A percentile compares a stretch with the other conserved stretches of the same genome.
These are phyloP conservation scores for Furcifer pardalis DNA, from an alignment of 2,797 vertebrate genomes.

Conservation along the genomic window DNA sequence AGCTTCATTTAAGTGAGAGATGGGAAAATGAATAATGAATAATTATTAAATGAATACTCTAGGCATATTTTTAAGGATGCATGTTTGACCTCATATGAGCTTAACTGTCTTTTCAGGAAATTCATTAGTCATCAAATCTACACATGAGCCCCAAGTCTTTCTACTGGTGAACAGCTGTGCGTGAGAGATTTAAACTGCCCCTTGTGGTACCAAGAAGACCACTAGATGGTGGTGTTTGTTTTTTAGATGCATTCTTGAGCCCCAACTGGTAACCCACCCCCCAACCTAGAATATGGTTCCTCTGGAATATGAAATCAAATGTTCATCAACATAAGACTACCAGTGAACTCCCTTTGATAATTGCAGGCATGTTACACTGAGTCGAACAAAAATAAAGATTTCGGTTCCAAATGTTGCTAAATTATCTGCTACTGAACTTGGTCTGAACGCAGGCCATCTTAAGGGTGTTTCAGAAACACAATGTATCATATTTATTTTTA, in stretches of 20 bases:
- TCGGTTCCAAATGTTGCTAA: background rate
- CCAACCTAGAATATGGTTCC: background rate
- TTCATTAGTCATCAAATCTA: background rate
- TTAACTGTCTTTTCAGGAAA: background rate
- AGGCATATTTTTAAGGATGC: background rate
- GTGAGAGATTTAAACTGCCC: background rate
- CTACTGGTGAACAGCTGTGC: background rate
- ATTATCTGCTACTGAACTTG: background rate
- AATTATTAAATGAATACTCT: background rate
- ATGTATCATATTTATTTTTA: too few relatives aligned
- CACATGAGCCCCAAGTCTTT: background rate
- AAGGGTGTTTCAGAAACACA: background rate
- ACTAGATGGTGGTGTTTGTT: slow-evolving; percentile 36
- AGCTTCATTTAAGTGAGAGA: background rate
- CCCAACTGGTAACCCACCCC: background rate
- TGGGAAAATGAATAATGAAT: too few relatives aligned
- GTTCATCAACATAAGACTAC: slow-evolving; percentile 2
- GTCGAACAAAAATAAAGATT: background rate
- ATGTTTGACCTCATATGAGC: background rate
- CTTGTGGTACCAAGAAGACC: slow-evolving; percentile 6
- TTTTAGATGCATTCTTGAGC: background rate
- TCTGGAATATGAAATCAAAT: background rate
- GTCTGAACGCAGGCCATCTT: background rate
- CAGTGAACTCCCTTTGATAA: background rate
- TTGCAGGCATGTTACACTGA: background rate